phyloP scores from a whole-genome alignment of 2,888 invertebrate genomes.

The Coenonympha arcania region DNA sequence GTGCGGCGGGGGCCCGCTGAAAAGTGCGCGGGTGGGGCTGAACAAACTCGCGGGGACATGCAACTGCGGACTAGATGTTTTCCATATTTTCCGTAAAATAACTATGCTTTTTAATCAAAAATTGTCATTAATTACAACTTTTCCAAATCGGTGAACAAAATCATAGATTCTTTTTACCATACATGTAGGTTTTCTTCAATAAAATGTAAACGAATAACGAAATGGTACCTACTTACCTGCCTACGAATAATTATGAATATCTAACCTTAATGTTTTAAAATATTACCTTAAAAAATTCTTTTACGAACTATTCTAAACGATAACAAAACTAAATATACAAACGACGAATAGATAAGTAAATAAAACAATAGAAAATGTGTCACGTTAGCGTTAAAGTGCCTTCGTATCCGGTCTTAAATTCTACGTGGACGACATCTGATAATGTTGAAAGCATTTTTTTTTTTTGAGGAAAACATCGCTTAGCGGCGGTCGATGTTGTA shows the following conservation, averaged over 20 bases:
- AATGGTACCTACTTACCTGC: too few species aligned
- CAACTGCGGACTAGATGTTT: conserved; percentile 40
- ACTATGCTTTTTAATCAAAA: not conserved
- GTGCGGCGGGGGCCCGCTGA: conserved; percentile 71
- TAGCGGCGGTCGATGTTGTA: conserved; percentile 44
- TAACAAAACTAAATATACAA: not conserved
- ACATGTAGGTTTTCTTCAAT: too few species aligned
- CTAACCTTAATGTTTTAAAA: too few species aligned
- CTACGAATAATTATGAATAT: too few species aligned
- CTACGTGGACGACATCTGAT: conserved; percentile 59
- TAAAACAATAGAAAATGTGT: conserved; percentile 32
- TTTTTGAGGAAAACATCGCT: conserved; percentile 42
- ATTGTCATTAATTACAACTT: not conserved
- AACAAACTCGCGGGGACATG: conserved; percentile 73
- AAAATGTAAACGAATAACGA: too few species aligned
- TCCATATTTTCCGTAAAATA: conserved; percentile 30
- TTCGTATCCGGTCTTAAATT: conserved; percentile 68
- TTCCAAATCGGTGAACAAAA: too few species aligned
- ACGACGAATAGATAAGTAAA: not conserved
- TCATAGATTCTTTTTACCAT: too few species aligned
- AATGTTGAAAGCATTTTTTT: conserved; percentile 46
- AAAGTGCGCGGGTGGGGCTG: conserved; percentile 74
- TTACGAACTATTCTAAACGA: not conserved
- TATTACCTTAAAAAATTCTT: not conserved
- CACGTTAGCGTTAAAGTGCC: conserved; percentile 62